Percentiles rank a stretch among this genome's conserved stretches.
These are phyloP conservation scores for Drosophila kanapiae DNA, from an alignment of 1,140 invertebrate species.

Conservation along the genomic window DNA sequence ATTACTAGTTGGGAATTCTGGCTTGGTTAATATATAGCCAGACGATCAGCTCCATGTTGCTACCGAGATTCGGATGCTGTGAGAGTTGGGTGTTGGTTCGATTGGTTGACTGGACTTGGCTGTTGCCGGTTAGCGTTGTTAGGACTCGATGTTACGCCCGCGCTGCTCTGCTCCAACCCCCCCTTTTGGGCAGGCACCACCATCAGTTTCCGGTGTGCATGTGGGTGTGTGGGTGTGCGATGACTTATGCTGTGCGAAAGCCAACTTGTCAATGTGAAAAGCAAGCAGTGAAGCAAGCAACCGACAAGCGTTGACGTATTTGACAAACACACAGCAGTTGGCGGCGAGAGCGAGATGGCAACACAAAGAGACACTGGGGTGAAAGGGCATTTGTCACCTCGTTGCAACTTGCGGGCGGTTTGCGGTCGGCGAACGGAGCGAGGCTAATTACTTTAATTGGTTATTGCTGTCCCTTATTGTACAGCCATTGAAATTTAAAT, in stretches of 20 bases:
- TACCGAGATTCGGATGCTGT: constrained; percentile 4
- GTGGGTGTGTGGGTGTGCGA: constrained; percentile 2
- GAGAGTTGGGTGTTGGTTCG: constrained; percentile 32
- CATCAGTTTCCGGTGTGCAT: constrained; percentile 14
- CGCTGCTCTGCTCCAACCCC: neutral
- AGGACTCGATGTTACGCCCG: constrained; percentile 17
- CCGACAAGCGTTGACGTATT: constrained; percentile 80
- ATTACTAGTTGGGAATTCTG: neutral
- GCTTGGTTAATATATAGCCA: neutral
- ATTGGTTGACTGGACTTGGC: constrained; percentile 46
- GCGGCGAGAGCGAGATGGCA: neutral
- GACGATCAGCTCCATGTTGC: constrained; percentile 23
- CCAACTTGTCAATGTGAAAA: constrained; percentile 79
- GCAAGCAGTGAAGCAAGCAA: constrained; percentile 60
- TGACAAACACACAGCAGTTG: constrained; percentile 66
- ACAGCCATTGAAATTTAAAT: constrained; percentile 54
- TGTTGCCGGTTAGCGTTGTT: constrained; percentile 50
- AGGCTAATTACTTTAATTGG: constrained; percentile 82
- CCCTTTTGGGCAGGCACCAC: too few relatives aligned
- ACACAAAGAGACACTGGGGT: neutral
- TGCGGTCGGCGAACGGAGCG: constrained; percentile 7
- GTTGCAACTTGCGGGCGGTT: constrained; percentile 8
- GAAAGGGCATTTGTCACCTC: constrained; percentile 42
- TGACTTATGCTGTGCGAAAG: constrained; percentile 62
- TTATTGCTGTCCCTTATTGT: constrained; percentile 61